Evolutionary conservation across 2,888 invertebrate genomes (phyloP), one percentile per base, ranked within the genome.

Genomic region (Lithophane socia): DNA sequence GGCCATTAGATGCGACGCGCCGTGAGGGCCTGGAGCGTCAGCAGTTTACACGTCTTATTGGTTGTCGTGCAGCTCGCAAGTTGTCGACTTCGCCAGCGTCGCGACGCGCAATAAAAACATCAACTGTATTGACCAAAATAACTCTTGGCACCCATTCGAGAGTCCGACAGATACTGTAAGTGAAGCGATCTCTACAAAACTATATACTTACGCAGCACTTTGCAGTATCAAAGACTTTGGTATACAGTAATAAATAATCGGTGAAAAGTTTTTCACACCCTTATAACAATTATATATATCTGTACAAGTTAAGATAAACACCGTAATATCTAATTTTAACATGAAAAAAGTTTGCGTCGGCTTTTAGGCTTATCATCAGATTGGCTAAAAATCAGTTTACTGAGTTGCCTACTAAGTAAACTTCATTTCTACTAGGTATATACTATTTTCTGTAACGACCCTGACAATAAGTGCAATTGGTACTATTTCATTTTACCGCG

Each of bases 41-140:
- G 93, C 94, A 94, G 92, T 94, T 94, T 93, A 92, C 93, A 94
- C 92, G 93, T 94, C 95, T 95, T 95, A 94, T 95, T 95, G 94
- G 93, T 94, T 94, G 94, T 95, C 94, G 92, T 90, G 92, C 89
- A 89, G 88, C 89, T 91, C 90, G 85, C 91, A 91, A 92, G 92
- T 92, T 91, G 92, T 89, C 92, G 91, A 89, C 92, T 92, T 86
- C 91, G 91, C 84, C 90, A 88, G 92, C 92, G 94, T 92, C 95
- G 95, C 95, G 95, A 91, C 93, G 92, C 93, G 94, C 96, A 96
- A 96, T 96, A 96, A 96, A 96, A 96, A 95, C 96, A 96, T 96
- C 96, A 95, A 94, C 95, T 93, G 93, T 94, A 94, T 95, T 94
- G 94, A 96, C 96, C 94, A 94, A 96, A 96, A 96, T 96, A 96